A percentile compares a stretch with the other conserved stretches of the same genome.
Evolutionary conservation across 1,140 invertebrate species (phyloP).

Genomic region (Brachionus plicatilis): DNA sequence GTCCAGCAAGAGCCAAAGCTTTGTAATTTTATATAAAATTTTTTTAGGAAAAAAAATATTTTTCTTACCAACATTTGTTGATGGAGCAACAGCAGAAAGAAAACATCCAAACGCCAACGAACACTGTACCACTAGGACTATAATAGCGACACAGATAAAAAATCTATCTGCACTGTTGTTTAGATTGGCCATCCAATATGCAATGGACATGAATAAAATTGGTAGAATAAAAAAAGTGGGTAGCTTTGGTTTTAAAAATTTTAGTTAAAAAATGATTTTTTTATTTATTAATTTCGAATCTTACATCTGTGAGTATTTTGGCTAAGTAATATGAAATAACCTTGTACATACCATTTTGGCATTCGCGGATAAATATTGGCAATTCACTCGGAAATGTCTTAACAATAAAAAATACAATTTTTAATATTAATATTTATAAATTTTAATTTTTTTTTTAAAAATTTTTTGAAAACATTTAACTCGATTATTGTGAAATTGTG

Average conservation of each 20-base stretch:
- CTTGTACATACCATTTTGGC: slow-evolving; percentile 24
- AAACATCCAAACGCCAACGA: slow-evolving; percentile 17
- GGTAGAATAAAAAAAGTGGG: slow-evolving; percentile 71
- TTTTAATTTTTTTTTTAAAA: no score
- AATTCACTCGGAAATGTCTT: slow-evolving; percentile 23
- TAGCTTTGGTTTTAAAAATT: slow-evolving; percentile 67
- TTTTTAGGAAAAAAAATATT: neutral
- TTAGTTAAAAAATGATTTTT: slow-evolving; percentile 74
- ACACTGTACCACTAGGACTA: slow-evolving; percentile 24
- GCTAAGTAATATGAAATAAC: slow-evolving; percentile 29
- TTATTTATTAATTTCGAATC: neutral
- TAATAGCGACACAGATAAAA: neutral
- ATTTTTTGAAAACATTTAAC: no score
- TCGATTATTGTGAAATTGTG: no score
- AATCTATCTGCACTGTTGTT: slow-evolving; percentile 9
- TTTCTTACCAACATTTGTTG: slow-evolving; percentile 7
- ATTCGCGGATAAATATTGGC: slow-evolving; percentile 25
- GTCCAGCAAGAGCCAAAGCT: neutral
- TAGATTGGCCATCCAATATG: slow-evolving; percentile 39
- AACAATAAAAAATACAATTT: no score
- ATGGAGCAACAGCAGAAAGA: slow-evolving; percentile 1
- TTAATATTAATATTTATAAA: no score
- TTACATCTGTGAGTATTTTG: slow-evolving; percentile 32
- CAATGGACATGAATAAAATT: slow-evolving; percentile 5
- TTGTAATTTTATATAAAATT: neutral